Base-by-base conservation (phyloP, 1,140 invertebrate species). In the Bombus turneri region DNA sequence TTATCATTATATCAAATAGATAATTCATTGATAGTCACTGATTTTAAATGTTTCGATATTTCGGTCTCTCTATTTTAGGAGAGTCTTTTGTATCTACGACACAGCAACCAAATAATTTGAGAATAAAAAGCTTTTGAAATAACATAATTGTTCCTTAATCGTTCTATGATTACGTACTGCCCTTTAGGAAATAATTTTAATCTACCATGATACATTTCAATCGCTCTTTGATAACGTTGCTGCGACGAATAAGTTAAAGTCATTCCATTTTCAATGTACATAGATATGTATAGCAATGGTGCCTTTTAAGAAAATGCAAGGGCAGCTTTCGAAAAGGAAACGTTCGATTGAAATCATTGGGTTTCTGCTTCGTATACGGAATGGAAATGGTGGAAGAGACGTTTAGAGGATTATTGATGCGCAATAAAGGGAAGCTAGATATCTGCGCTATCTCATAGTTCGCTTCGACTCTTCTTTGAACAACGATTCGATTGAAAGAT, bases 301-400 rank as follows among this genome's bases (percentile, higher is more conserved):
- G 57, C 9, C 25, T 59, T 59, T 28, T 28, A 59, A 59, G 22
- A 25, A 59, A 59, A 59, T 25, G 25, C 57, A 59, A 59, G 57
- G 57, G 22, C 25, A 59, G 28, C 31, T 66, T 18, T 2, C 15
- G 13, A 78, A 62, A 79, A 85, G 75, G 28, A n/a, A 41, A 47
- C 28, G 62, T 39, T 80, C 43, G 85, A 75, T 47, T 28, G 57
- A 81, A 86, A 76, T 81, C 74, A 41, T 31, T 31, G 62, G 39
- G 12, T 81, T 73, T 68, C 69, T 25, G 47, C 72, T 37, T 25
- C 73, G 77, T 81, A 69, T 57, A 71, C 64, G 43, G 34, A 86
- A 87, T 72, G 41, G 86, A 87, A 37, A 41, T n/a, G 12, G 34
- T 34, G 72, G 53, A 43, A 87, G 79, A 81, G 47, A 76, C 47